Percentiles rank a stretch among this genome's conserved stretches.
phyloP scores from a whole-genome alignment of 2,797 vertebrate genomes.

The Carcharodon carcharias region DNA sequence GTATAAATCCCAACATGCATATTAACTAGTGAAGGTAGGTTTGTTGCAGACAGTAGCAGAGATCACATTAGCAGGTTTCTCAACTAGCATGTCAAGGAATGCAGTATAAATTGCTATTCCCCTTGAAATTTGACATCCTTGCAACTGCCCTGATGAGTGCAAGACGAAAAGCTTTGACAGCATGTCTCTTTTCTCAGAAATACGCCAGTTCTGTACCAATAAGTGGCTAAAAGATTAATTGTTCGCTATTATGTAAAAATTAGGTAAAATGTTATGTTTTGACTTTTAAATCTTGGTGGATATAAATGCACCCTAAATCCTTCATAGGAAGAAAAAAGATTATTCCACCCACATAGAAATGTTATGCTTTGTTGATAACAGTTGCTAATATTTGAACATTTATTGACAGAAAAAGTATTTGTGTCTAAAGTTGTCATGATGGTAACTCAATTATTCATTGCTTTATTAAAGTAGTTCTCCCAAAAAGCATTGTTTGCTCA shows the following conservation, averaged over 20 bases:
- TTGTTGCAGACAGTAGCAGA: too few relatives aligned
- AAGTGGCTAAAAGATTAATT: not conserved
- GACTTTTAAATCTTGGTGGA: not conserved
- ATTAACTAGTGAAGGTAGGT: too few relatives aligned
- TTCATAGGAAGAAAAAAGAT: not conserved
- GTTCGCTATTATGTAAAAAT: not conserved
- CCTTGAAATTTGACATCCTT: too few relatives aligned
- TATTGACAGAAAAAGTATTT: not conserved
- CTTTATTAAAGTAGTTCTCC: not conserved
- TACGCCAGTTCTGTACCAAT: too few relatives aligned
- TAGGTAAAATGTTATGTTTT: not conserved
- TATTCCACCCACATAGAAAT: not conserved
- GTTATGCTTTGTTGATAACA: not conserved
- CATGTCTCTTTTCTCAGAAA: too few relatives aligned
- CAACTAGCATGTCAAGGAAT: too few relatives aligned
- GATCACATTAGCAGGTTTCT: too few relatives aligned
- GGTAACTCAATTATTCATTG: not conserved
- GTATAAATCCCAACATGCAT: too few relatives aligned
- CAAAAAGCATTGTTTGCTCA: not conserved
- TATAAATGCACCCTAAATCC: not conserved
- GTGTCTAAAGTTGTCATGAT: not conserved
- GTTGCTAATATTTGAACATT: not conserved
- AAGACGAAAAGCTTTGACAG: too few relatives aligned
- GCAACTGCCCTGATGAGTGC: too few relatives aligned
- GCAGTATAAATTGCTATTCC: too few relatives aligned